Evolutionary conservation across 2,113 vertebrate species (phyloP).

Genomic region (Kryptolebias marmoratus): DNA sequence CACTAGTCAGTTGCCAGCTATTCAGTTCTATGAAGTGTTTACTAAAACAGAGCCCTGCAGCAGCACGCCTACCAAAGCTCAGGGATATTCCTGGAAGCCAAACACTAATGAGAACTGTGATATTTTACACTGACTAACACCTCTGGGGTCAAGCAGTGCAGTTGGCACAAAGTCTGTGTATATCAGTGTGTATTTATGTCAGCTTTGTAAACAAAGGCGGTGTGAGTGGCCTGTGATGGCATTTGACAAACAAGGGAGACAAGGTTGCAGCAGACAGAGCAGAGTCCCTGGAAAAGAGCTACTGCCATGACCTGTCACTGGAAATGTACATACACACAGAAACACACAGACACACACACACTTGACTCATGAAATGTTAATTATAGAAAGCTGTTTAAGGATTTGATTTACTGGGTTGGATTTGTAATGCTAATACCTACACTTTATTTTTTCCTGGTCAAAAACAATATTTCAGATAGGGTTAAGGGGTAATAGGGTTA

Average conservation of each 20-base stretch:
- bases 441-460: neutral
- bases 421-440: neutral
- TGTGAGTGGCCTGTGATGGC: constrained; percentile 58
- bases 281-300: constrained; percentile 67
- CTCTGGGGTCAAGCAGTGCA: constrained; percentile 56
- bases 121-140: constrained; percentile 57
- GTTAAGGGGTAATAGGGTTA: too few relatives aligned
- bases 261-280: constrained; percentile 64
- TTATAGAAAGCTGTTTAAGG: too few relatives aligned
- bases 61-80: constrained; percentile 18
- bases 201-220: constrained; percentile 48
- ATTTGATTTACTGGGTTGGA: neutral
- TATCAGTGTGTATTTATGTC: constrained; percentile 48
- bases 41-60: neutral
- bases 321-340: constrained; percentile 16
- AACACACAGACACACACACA: neutral
- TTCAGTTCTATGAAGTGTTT: constrained; percentile 51
- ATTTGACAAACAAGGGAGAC: constrained; percentile 75
- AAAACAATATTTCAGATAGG: neutral
- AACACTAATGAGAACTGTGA: constrained; percentile 46
- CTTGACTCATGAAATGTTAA: neutral
- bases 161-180: constrained; percentile 48
- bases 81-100: constrained; percentile 60
- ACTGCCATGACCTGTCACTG: constrained; percentile 49
- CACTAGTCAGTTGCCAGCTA: constrained; percentile 11